Percentiles rank a stretch among this genome's conserved stretches.
Evolutionary conservation across 2,888 invertebrate species (phyloP).

Genomic region (Scotopteryx bipunctaria): DNA sequence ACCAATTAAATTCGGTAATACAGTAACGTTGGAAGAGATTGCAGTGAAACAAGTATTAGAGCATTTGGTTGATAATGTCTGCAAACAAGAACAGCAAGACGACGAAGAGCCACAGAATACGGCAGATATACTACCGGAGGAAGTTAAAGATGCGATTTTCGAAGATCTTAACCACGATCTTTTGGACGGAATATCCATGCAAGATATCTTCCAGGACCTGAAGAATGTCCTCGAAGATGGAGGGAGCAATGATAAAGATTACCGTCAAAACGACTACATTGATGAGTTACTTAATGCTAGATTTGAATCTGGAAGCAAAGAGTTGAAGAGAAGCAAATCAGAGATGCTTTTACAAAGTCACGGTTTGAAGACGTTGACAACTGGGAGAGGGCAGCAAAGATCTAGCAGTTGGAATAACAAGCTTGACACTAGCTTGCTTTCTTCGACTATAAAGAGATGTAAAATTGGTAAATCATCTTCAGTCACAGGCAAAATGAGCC

Average conservation of each 20-base stretch:
- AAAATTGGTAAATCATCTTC: conserved; percentile 83
- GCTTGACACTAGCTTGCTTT: conserved; percentile 83
- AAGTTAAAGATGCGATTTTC: conserved; percentile 93
- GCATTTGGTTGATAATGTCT: conserved; percentile 83
- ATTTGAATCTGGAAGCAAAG: conserved; percentile 77
- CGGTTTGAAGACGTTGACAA: conserved; percentile 75
- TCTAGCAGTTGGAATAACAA: conserved; percentile 89
- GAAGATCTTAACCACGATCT: conserved; percentile 93
- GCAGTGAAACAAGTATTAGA: conserved; percentile 84
- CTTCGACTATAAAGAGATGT: conserved; percentile 86
- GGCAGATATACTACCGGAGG: conserved; percentile 91
- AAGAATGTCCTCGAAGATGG: conserved; percentile 81
- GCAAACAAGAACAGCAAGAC: conserved; percentile 86
- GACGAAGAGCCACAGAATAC: conserved; percentile 91
- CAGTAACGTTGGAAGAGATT: conserved; percentile 77
- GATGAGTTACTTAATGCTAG: conserved; percentile 82
- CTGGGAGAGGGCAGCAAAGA: conserved; percentile 84
- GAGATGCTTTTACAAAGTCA: conserved; percentile 83
- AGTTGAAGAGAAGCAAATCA: conserved; percentile 86
- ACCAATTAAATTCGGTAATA: conserved; percentile 73
- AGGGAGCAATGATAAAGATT: conserved; percentile 74
- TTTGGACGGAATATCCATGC: conserved; percentile 92
- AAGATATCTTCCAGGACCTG: conserved; percentile 91
- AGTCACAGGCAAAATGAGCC: conserved; percentile 71
- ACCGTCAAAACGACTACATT: conserved; percentile 80